A percentile compares a stretch with the other conserved stretches of the same genome.
phyloP scores from a whole-genome alignment of 1,140 invertebrate species.

The Monochamus saltuarius region DNA sequence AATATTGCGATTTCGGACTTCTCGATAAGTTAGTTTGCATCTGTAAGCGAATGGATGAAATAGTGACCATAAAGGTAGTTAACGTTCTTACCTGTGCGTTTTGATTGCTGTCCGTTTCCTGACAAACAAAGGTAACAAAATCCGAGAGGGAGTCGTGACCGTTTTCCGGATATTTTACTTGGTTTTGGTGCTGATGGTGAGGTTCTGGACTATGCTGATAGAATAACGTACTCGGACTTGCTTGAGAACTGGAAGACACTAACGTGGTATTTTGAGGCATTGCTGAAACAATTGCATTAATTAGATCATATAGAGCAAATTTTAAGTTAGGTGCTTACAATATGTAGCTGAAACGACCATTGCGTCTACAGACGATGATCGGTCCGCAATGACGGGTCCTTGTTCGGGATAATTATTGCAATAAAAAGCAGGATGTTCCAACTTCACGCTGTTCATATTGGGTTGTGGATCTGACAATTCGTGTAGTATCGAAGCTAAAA shows the following conservation, averaged over 20 bases:
- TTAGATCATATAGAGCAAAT: background rate
- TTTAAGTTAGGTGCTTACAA: constrained; percentile 54
- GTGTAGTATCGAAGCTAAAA: constrained; percentile 91
- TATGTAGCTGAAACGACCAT: constrained; percentile 63
- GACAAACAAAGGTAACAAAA: constrained; percentile 95
- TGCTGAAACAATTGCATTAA: constrained; percentile 38
- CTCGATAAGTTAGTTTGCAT: constrained; percentile 51
- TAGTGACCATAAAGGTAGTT: background rate
- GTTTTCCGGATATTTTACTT: constrained; percentile 79
- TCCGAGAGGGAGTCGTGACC: constrained; percentile 89
- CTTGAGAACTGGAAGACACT: constrained; percentile 52
- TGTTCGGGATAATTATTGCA: constrained; percentile 88
- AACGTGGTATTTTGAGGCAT: constrained; percentile 51
- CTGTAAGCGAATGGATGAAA: constrained; percentile 28
- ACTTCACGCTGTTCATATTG: constrained; percentile 82
- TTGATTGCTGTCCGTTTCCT: constrained; percentile 84
- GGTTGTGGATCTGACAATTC: constrained; percentile 77
- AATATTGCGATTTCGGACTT: constrained; percentile 79
- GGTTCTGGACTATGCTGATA: constrained; percentile 56
- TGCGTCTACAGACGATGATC: constrained; percentile 53
- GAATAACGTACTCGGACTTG: constrained; percentile 55
- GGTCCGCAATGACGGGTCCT: constrained; percentile 54
- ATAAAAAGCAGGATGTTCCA: constrained; percentile 87
- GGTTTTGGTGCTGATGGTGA: constrained; percentile 46
- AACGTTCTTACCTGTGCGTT: constrained; percentile 67